Conservation (phyloP, 2,113 vertebrate genomes). For the Solenodon paradoxus region DNA sequence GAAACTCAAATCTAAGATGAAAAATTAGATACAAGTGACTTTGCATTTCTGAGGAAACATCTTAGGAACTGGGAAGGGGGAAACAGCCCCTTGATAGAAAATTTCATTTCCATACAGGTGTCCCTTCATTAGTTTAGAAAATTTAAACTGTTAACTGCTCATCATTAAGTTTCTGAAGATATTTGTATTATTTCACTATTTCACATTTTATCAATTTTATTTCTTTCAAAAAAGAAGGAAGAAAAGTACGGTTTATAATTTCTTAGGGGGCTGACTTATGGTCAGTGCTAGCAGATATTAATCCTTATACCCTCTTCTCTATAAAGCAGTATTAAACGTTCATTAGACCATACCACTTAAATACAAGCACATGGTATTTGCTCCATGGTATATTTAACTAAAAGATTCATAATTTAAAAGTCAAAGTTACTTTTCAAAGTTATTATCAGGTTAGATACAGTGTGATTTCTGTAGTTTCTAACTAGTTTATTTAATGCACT, state of each 20-base stretch:
- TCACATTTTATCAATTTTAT: background rate
- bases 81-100: background rate
- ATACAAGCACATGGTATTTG: background rate
- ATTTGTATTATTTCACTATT: background rate
- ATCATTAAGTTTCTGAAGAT: background rate
- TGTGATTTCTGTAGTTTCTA: background rate
- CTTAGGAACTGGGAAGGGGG: background rate
- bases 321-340: background rate
- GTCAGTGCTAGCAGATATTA: background rate
- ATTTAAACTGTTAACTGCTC: background rate
- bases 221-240: background rate
- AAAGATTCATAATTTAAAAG: conserved; percentile 17
- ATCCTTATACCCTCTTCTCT: background rate
- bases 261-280: background rate
- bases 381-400: background rate
- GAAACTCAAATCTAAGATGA: background rate
- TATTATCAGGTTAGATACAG: background rate
- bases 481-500: background rate
- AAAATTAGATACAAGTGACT: background rate
- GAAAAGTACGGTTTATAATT: background rate
- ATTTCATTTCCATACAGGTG: background rate
- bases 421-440: background rate
- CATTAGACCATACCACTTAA: background rate
- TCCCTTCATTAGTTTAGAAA: background rate
- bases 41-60: background rate